Evolutionary conservation across 2,797 vertebrate species (phyloP), one percentile per base, ranked within the genome.

Genomic region (Pitangus sulphuratus): DNA sequence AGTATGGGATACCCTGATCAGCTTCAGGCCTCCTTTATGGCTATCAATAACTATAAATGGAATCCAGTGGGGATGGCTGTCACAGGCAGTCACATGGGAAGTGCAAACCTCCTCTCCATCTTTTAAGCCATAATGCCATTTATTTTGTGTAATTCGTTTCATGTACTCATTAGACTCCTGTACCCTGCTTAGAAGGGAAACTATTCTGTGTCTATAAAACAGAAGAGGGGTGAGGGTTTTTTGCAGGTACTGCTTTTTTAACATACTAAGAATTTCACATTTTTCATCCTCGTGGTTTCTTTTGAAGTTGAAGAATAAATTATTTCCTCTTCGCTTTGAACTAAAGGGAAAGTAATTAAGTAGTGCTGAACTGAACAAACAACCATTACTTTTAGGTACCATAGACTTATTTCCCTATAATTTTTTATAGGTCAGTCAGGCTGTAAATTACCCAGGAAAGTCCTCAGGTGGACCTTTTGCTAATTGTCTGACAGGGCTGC

Each of bases 331-430:
- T 88, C 50, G 21, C 92, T 95, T 95, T 91, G 87, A 95, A 93
- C 72, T 93, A 54, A 88, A 83, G 80, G 20, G 88, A 88, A 90
- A 88, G 62, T 86, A 81, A 95, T 93, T 93, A 89, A 92, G 56
- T 60, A 64, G 81, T 64, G 21, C 86, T 95, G 86, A 87, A 92
- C 80, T 91, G 91, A 95, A 78, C 83, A 95, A 96, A 89, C 74
- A 94, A 16, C 68, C 68, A 65, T 94, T 92, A 75, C 86, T 90
- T 94, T 66, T 45, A 74, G 86, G 56, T 84, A 76, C 48, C 47
- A 58, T 42, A 77, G 84, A 53, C 69, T 74, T 82, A 64, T 33
- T 95, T 90, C 40, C 30, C 64, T 74, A 3, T 75, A 40, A 64
- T 64, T 75, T 83, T 90, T 96, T 94, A 90, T 79, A 87, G 80